Evolutionary conservation across 2,113 vertebrate species (phyloP), one percentile per base, ranked within the genome.

Genomic region (Hyla sarda): DNA sequence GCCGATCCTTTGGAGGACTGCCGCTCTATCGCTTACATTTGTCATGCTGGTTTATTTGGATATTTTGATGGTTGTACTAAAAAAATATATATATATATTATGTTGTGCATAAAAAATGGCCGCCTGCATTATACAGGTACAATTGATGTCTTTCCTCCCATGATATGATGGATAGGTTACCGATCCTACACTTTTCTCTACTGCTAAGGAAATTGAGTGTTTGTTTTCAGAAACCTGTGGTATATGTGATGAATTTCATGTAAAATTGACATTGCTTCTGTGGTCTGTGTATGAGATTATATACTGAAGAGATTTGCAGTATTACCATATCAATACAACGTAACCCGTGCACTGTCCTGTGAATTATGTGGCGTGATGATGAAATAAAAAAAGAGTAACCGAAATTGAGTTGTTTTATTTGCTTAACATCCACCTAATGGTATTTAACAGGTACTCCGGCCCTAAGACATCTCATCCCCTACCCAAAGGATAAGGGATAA

Each of bases 301-400:
- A 83, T 82, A 89, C 90, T 89, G 87, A 83, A 88, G 84, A 84
- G 84, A 86, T 87, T 83, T 82, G 89, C 89, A 84, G 84, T 87
- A 83, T 88, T 87, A 87, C 79, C 58, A 79, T 72, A 4, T 86
- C 89, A 89, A 78, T 89, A 83, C 84, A 86, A 88, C 83, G 34
- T 91, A 83, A 88, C 87, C 91, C 92, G 30, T 87, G 85, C 25
- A 89, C 80, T 83, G 78, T 85, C 87, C 90, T 88, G 91, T 87
- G 91, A 91, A 89, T 88, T 88, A 88, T 90, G 89, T 85, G 80
- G 89, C 85, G 87, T 82, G 77, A 87, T 87, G 85, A 52, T 84
- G 52, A 91, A 94, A 93, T 94, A 93, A 94, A 93, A 79, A 82
- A 65, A 89, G 60, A 84, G 11, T 45, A 58, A 34, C 82, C 56